Conservation (phyloP, 2,113 vertebrate species). For the Polypterus bichir region DNA sequence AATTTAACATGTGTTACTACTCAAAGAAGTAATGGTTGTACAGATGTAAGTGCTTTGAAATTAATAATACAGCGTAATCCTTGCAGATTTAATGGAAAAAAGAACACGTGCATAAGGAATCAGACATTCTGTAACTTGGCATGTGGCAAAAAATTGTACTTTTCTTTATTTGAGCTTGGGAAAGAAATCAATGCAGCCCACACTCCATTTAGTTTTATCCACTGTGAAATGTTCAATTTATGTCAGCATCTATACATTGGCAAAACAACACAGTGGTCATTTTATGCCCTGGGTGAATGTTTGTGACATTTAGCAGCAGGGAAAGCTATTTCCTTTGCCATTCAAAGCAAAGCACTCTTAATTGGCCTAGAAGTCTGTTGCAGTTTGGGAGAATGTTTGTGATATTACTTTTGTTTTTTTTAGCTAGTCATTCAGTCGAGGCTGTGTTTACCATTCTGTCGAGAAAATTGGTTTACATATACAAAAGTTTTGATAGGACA, state of each 20-base stretch:
- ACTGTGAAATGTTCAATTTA: constrained; percentile 2
- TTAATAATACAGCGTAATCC: too few relatives aligned
- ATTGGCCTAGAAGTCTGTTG: constrained; percentile 68
- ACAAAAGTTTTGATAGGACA: constrained; percentile 53
- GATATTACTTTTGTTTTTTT: constrained; percentile 55
- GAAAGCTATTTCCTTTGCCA: constrained; percentile 72
- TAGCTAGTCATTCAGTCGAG: constrained; percentile 49
- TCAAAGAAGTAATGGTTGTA: too few relatives aligned
- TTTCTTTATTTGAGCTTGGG: too few relatives aligned
- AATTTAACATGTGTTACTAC: too few relatives aligned
- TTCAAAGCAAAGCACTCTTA: constrained; percentile 65
- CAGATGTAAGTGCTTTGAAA: too few relatives aligned
- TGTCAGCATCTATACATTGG: constrained; percentile 31
- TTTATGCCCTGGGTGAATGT: constrained; percentile 51
- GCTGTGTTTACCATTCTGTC: constrained; percentile 58
- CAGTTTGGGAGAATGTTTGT: constrained; percentile 64
- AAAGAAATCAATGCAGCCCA: too few relatives aligned
- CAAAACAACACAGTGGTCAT: constrained; percentile 50
- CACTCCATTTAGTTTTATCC: too few relatives aligned
- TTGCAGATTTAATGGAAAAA: too few relatives aligned
- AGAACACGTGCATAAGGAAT: too few relatives aligned
- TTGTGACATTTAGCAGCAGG: constrained; percentile 73
- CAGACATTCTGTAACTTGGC: too few relatives aligned
- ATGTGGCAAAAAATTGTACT: too few relatives aligned
- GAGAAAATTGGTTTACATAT: constrained; percentile 61